Evolutionary conservation across 2,888 invertebrate genomes (phyloP).

Genomic region (Amorpha juglandis): DNA sequence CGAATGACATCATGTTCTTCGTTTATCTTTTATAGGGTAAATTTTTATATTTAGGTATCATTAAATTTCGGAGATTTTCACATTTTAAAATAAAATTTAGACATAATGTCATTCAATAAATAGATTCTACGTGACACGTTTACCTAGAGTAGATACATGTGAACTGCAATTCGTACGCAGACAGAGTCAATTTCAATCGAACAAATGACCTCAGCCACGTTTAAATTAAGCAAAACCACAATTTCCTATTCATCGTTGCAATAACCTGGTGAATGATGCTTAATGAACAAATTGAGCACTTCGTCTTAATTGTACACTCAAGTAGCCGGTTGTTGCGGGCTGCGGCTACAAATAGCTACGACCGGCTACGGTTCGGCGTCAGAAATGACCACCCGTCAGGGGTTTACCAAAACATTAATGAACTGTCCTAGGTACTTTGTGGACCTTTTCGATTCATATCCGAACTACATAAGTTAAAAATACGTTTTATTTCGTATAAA

Average conservation of each 20-base stretch:
- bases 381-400: conserved; percentile 32
- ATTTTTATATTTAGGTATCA: too few relatives aligned
- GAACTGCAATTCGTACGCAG: conserved; percentile 1
- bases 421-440: conserved; percentile 24
- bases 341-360: neutral
- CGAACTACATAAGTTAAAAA: neutral
- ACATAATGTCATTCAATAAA: conserved; percentile 1
- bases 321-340: conserved; percentile 29
- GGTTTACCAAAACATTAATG: conserved; percentile 34
- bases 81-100: conserved; percentile 10
- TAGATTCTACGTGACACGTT: conserved; percentile 2
- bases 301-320: conserved; percentile 28
- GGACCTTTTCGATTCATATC: neutral
- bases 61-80: neutral
- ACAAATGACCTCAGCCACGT: too few relatives aligned
- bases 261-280: conserved; percentile 4
- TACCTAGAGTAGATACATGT: neutral
- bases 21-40: too few relatives aligned
- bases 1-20: too few relatives aligned
- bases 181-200: conserved; percentile 3
- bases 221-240: conserved; percentile 24
- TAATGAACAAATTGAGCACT: conserved; percentile 15
- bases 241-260: conserved; percentile 14
- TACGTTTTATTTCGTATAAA: too few relatives aligned
- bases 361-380: neutral